These are phyloP conservation scores for Tachysurus fulvidraco DNA, from an alignment of 2,113 vertebrate genomes.

Conservation along the genomic window DNA sequence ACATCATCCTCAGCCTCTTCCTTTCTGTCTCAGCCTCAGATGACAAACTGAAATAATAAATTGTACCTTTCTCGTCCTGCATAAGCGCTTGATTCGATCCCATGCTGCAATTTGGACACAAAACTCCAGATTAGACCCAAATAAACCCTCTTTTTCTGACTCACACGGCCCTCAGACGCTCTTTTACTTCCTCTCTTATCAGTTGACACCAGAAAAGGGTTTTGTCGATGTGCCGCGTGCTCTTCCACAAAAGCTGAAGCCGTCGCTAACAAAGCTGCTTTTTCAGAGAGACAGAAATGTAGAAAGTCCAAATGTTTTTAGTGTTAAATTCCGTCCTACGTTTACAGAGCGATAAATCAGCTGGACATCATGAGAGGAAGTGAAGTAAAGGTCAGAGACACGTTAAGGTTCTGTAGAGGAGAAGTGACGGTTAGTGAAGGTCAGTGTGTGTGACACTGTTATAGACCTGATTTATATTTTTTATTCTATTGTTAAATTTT, in stretches of 20 bases:
- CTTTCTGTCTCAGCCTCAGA: background rate
- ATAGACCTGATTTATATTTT: background rate
- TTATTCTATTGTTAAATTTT: background rate
- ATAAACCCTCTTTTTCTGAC: background rate
- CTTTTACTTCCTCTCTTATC: slow-evolving; percentile 20
- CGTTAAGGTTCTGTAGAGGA: background rate
- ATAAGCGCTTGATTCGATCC: background rate
- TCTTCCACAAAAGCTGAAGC: background rate
- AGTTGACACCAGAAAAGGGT: slow-evolving; percentile 17
- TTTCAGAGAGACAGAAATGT: background rate
- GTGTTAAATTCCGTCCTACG: background rate
- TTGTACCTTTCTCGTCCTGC: background rate
- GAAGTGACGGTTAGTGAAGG: background rate
- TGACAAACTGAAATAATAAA: background rate
- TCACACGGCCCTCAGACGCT: background rate
- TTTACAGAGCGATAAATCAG: background rate
- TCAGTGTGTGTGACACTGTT: background rate
- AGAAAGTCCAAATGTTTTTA: background rate
- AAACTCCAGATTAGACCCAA: background rate
- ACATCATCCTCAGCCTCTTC: background rate
- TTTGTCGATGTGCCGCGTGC: background rate
- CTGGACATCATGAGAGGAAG: background rate
- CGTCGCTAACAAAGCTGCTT: background rate
- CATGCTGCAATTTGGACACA: background rate
- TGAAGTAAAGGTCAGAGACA: background rate